These are phyloP conservation scores for Acronicta leporina DNA, from an alignment of 2,888 invertebrate genomes.

Conservation along the genomic window DNA sequence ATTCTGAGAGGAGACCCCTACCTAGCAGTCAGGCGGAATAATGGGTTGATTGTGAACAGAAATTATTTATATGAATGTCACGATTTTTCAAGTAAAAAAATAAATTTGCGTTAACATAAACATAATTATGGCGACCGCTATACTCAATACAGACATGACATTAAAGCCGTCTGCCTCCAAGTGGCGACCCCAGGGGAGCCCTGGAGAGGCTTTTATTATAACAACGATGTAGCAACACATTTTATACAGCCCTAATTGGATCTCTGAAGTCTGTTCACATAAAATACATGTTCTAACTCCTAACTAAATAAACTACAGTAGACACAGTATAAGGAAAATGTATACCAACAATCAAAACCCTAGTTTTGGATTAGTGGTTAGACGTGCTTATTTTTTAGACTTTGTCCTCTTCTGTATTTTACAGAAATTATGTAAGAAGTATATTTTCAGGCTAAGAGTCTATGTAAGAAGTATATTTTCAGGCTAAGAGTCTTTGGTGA, in stretches of 20 bases:
- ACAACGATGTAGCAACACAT: slow-evolving; percentile 33
- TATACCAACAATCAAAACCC: neutral
- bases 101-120: neutral
- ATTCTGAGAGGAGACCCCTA: too few relatives aligned
- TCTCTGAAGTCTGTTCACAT: slow-evolving; percentile 36
- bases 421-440: too few relatives aligned
- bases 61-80: too few relatives aligned
- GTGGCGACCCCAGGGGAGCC: slow-evolving; percentile 5
- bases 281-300: neutral
- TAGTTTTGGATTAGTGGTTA: neutral
- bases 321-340: neutral
- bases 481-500: too few relatives aligned
- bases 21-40: too few relatives aligned
- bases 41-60: too few relatives aligned
- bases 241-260: slow-evolving; percentile 47
- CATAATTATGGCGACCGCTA: too few relatives aligned
- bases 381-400: neutral
- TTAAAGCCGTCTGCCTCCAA: slow-evolving; percentile 12
- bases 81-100: too few relatives aligned
- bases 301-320: slow-evolving; percentile 3
- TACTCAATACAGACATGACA: slow-evolving; percentile 21
- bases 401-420: too few relatives aligned
- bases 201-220: slow-evolving; percentile 35
- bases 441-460: too few relatives aligned
- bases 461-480: too few relatives aligned